Conservation (phyloP, 1,140 invertebrate species). For the Hydropsyche tenuis region DNA sequence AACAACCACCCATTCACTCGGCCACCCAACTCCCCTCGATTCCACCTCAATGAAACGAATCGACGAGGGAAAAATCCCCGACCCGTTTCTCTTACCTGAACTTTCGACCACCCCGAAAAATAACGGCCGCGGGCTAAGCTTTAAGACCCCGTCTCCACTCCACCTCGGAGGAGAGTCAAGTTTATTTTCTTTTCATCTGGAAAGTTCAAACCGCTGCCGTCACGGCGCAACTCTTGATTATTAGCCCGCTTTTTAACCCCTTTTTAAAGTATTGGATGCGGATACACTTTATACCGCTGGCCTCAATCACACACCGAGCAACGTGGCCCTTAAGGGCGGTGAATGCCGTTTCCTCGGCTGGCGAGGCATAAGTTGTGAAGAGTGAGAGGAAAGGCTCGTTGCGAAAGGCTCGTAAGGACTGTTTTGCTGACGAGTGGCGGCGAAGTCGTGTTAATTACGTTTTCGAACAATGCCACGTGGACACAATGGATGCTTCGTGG, state of each 20-base stretch:
- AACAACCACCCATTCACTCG: not conserved
- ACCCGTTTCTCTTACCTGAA: constrained; percentile 19
- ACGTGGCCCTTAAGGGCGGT: too few relatives aligned
- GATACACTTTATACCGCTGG: not conserved
- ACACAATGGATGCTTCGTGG: too few relatives aligned
- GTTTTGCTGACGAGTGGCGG: too few relatives aligned
- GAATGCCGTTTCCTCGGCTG: too few relatives aligned
- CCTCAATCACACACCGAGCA: too few relatives aligned
- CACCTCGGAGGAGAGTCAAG: constrained; percentile 40
- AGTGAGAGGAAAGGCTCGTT: too few relatives aligned
- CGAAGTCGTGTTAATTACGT: too few relatives aligned
- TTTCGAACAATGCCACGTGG: too few relatives aligned
- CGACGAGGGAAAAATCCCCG: not conserved
- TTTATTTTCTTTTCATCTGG: constrained; percentile 50
- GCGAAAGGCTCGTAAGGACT: too few relatives aligned
- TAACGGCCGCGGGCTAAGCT: constrained; percentile 44
- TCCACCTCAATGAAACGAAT: constrained; percentile 1
- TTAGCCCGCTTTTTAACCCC: constrained; percentile 35
- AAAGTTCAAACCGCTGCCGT: constrained; percentile 38
- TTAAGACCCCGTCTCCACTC: constrained; percentile 44
- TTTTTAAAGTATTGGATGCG: constrained; percentile 20
- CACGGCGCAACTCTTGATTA: constrained; percentile 33
- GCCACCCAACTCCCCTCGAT: not conserved
- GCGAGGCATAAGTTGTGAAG: too few relatives aligned
- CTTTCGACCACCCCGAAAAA: constrained; percentile 39